Base-by-base conservation (phyloP, 2,797 vertebrate genomes). In the Danio kyathit region DNA sequence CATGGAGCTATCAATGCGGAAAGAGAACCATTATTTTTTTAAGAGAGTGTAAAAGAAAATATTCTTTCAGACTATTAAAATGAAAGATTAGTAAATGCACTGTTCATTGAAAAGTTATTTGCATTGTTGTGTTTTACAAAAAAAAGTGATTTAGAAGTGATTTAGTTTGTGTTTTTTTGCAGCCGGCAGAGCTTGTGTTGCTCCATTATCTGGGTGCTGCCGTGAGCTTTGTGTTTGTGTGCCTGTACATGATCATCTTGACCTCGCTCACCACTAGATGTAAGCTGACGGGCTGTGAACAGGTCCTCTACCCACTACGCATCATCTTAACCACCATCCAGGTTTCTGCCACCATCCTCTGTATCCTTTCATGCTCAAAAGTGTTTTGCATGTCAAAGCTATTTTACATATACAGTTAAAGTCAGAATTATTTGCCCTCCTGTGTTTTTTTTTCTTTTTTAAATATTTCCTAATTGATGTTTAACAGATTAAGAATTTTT, bases 121-220 rank as follows among this genome's bases (percentile, higher is more conserved):
- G n/a, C 29, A 29, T 29, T 29, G 29, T 29, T 29, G 29, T 29
- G 1, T 29, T 29, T 1, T 3, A 29, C 1, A 1, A 29, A 29
- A 1, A 29, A 29, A 29, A 29, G 3, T 17, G 38, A 60, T 65
- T 3, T 6, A 29, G 12, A 9, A 54, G 12, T 5, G n/a, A 12
- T 17, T 2, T n/a, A 11, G 13, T 44, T n/a, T 76, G 76, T 86
- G 73, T 84, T 67, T 69, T 72, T 21, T 72, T 76, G 44, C 87
- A 95, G 94, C 91, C 91, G 0, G 19, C 1, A 2, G 77, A 90
- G 76, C 74, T 95, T 72, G 0, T 66, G 0, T 64, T 94, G 64
- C 85, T 90, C 60, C 94, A 95, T 89, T 89, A 92, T 85, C 46
- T 95, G 1, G 93, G 93, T 60, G 94, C 94, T 10, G 93, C 91